Evolutionary conservation across 2,888 invertebrate species (phyloP).

Genomic region (Campoletis raptor): DNA sequence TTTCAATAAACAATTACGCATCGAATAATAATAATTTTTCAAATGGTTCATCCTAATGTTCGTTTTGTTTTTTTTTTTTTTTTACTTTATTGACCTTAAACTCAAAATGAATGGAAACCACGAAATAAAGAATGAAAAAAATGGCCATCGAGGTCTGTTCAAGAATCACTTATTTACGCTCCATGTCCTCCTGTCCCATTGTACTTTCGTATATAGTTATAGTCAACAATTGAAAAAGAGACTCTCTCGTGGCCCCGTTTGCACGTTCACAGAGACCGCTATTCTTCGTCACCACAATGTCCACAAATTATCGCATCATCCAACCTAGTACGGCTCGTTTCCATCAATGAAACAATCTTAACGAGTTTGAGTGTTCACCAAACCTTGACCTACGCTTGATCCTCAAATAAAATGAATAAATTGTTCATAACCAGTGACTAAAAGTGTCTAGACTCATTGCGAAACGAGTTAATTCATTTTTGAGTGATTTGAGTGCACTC

Average conservation of each 20-base stretch:
- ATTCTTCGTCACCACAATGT: conserved; percentile 48
- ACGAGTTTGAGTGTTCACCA: not conserved
- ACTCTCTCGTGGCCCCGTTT: conserved; percentile 46
- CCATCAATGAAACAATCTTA: conserved; percentile 35
- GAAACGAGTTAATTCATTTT: not conserved
- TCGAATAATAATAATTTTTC: not conserved
- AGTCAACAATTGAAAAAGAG: conserved; percentile 43
- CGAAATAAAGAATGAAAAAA: conserved; percentile 34
- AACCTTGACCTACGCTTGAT: conserved; percentile 1
- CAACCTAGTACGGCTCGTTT: conserved; percentile 10
- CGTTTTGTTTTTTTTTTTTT: not conserved
- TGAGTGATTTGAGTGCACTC: not conserved
- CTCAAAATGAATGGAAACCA: conserved; percentile 13
- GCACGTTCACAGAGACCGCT: conserved; percentile 24
- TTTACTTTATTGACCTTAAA: not conserved
- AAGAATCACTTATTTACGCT: conserved; percentile 63
- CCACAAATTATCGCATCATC: conserved; percentile 48
- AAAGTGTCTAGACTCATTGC: not conserved
- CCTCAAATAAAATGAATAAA: not conserved
- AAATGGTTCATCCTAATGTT: too few relatives aligned
- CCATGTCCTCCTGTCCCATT: conserved; percentile 46
- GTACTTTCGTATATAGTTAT: conserved; percentile 1
- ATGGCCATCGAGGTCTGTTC: conserved; percentile 20
- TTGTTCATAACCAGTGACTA: not conserved
- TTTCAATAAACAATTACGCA: not conserved